Conservation (phyloP, 1,140 invertebrate species). For the Scylla paramamosain region DNA sequence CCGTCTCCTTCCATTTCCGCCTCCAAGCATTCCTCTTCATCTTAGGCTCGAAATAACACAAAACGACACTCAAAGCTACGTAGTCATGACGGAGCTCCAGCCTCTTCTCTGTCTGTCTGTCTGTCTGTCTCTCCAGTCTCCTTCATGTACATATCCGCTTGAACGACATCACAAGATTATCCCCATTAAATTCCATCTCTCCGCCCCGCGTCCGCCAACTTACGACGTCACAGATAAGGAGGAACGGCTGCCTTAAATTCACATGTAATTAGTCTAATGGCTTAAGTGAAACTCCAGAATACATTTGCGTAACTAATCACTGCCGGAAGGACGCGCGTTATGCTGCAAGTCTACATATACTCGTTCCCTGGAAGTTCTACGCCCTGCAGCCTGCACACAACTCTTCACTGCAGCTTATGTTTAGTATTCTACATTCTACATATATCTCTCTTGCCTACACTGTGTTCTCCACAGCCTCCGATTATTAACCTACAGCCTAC, state of each 20-base stretch:
- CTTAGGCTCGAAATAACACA: too few species aligned
- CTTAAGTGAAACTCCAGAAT: slow-evolving; percentile 6
- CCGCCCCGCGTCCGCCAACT: neutral
- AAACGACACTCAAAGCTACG: too few species aligned
- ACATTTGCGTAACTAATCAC: neutral
- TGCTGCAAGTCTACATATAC: too few species aligned
- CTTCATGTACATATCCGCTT: neutral
- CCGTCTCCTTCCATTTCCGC: neutral
- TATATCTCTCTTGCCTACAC: too few species aligned
- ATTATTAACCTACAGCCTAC: too few species aligned
- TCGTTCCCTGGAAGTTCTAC: too few species aligned
- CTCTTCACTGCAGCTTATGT: too few species aligned
- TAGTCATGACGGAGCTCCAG: neutral
- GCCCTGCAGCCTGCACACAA: too few species aligned
- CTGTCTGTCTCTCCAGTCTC: neutral
- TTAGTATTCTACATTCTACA: too few species aligned
- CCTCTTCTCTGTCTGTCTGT: neutral
- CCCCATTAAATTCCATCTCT: neutral
- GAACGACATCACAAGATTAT: slow-evolving; percentile 1
- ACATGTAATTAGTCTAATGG: neutral
- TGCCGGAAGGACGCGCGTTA: neutral
- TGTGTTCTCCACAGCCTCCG: too few species aligned
- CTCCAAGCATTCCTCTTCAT: too few species aligned
- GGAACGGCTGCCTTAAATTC: neutral
- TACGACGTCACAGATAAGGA: neutral